These are phyloP conservation scores for Ectemnius continuus DNA, from an alignment of 2,888 invertebrate genomes.

Conservation along the genomic window DNA sequence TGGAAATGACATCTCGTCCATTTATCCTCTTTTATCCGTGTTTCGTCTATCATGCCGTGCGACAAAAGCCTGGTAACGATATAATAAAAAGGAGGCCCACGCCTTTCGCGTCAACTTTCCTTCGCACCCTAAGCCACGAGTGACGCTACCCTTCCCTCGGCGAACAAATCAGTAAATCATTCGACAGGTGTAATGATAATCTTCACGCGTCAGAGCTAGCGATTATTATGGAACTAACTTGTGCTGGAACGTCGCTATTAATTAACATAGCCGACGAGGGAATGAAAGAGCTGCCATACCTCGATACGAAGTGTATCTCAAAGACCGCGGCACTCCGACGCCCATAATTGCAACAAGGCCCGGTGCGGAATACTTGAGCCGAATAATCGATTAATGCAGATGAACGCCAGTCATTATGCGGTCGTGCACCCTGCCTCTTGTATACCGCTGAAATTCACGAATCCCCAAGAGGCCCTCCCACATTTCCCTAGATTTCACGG, in stretches of 20 bases:
- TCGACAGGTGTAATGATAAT: not conserved
- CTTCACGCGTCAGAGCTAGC: not conserved
- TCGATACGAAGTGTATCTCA: not conserved
- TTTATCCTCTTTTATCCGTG: conserved; percentile 57
- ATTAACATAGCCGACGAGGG: not conserved
- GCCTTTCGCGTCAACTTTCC: conserved; percentile 24
- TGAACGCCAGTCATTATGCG: conserved; percentile 12
- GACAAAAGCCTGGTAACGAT: conserved; percentile 59
- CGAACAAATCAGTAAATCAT: not conserved
- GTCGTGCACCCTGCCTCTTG: conserved; percentile 5
- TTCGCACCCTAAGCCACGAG: not conserved
- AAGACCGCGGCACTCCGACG: conserved; percentile 31
- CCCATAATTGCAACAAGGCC: conserved; percentile 33
- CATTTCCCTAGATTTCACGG: too few species aligned
- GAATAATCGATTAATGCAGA: conserved; percentile 20
- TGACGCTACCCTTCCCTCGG: not conserved
- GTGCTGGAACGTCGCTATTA: not conserved
- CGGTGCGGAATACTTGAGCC: conserved; percentile 11
- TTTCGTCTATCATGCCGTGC: conserved; percentile 54
- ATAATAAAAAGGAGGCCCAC: conserved; percentile 56
- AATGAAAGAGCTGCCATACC: too few species aligned
- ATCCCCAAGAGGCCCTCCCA: too few species aligned
- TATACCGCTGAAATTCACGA: too few species aligned
- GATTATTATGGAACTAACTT: not conserved
- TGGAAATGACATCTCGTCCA: conserved; percentile 59